Percentiles rank a stretch among this genome's conserved stretches.
phyloP scores from a whole-genome alignment of 2,797 vertebrate species.

The Pipistrellus pipistrellus region DNA sequence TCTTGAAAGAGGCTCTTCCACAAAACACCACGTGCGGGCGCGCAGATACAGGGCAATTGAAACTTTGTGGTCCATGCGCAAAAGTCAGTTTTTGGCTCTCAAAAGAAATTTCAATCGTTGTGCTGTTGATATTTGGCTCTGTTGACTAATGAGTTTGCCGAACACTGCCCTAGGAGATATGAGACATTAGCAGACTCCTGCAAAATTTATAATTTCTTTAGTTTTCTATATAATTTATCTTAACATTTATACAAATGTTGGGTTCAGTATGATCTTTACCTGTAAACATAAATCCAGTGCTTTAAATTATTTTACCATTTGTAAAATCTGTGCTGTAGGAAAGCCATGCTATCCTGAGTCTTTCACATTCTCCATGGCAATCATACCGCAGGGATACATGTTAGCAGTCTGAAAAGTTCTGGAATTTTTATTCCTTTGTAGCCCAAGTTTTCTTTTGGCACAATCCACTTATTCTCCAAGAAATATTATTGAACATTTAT shows the following conservation, averaged over 20 bases:
- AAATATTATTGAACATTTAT: constrained; percentile 49
- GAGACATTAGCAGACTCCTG: not conserved
- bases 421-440: constrained; percentile 47
- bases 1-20: too few species aligned
- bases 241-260: constrained; percentile 6
- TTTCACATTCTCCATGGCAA: not conserved
- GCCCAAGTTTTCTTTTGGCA: constrained; percentile 33
- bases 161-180: not conserved
- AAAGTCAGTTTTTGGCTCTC: too few species aligned
- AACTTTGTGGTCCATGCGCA: too few species aligned
- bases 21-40: too few species aligned
- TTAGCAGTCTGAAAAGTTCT: not conserved
- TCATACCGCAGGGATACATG: not conserved
- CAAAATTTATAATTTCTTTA: constrained; percentile 17
- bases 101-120: too few species aligned
- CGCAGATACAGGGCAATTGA: too few species aligned
- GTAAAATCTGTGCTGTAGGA: constrained; percentile 23
- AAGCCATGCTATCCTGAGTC: not conserved
- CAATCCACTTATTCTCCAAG: not conserved
- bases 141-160: too few species aligned
- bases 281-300: not conserved
- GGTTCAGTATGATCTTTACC: not conserved
- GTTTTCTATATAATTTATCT: constrained; percentile 55
- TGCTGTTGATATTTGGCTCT: too few species aligned
- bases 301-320: constrained; percentile 45